Evolutionary conservation across 2,888 invertebrate species (phyloP).

Genomic region (Geotrupes spiniger): DNA sequence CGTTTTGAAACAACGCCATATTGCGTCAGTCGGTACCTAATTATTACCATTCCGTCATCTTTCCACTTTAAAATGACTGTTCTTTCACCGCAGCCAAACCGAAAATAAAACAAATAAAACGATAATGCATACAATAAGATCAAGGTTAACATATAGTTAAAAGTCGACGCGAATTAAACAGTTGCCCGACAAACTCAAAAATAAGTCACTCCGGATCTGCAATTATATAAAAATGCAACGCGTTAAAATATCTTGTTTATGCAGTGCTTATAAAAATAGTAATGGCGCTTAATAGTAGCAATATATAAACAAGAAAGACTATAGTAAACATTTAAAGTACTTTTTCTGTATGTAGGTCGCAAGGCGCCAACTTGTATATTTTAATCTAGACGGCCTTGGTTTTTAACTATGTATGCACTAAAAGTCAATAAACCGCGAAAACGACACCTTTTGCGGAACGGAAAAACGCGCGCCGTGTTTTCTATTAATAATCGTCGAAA

Average conservation of each 20-base stretch:
- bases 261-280: slow-evolving; percentile 4
- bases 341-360: slow-evolving; percentile 33
- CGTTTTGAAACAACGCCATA: background rate
- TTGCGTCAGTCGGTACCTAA: too few relatives aligned
- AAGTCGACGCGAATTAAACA: too few relatives aligned
- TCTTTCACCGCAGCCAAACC: too few relatives aligned
- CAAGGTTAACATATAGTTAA: too few relatives aligned
- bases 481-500: slow-evolving; percentile 1
- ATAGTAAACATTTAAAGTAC: slow-evolving; percentile 29
- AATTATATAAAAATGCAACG: slow-evolving; percentile 1
- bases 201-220: slow-evolving; percentile 1
- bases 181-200: too few relatives aligned
- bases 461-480: slow-evolving; percentile 16
- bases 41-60: too few relatives aligned
- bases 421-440: slow-evolving; percentile 38
- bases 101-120: too few relatives aligned
- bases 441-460: slow-evolving; percentile 28
- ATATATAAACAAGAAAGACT: slow-evolving; percentile 15
- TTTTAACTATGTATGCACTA: slow-evolving; percentile 28
- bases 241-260: slow-evolving; percentile 9
- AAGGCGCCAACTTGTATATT: slow-evolving; percentile 28
- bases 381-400: slow-evolving; percentile 33
- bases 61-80: too few relatives aligned
- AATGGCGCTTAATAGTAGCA: slow-evolving; percentile 6
- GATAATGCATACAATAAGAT: too few relatives aligned